phyloP scores from a whole-genome alignment of 2,797 vertebrate genomes.

The Borostomias antarcticus region DNA sequence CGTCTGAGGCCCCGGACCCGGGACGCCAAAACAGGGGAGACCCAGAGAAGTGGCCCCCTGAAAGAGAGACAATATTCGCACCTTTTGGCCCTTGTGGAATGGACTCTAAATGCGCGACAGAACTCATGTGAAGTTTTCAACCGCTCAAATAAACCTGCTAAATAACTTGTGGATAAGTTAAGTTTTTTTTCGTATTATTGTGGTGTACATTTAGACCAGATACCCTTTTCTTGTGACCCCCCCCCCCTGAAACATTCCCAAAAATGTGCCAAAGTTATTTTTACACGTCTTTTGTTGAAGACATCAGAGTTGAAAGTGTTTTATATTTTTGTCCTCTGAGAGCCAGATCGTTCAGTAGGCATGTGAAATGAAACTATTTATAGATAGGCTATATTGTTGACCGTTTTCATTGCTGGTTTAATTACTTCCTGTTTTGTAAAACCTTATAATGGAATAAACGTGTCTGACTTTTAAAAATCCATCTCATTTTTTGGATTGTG shows the following conservation, averaged over 20 bases:
- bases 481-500: too few relatives aligned
- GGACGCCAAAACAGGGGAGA: not conserved
- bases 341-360: not conserved
- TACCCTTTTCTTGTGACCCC: not conserved
- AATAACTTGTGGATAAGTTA: too few relatives aligned
- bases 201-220: too few relatives aligned
- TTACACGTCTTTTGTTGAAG: conserved; percentile 61
- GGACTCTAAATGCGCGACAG: not conserved
- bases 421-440: not conserved
- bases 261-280: conserved; percentile 84
- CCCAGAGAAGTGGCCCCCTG: not conserved
- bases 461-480: not conserved
- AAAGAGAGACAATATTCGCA: not conserved
- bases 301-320: not conserved
- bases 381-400: conserved; percentile 67
- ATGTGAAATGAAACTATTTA: conserved; percentile 72
- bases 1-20: conserved; percentile 78
- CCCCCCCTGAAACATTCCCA: too few relatives aligned
- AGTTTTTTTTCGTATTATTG: too few relatives aligned
- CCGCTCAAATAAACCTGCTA: too few relatives aligned
- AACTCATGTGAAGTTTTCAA: not conserved
- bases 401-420: not conserved
- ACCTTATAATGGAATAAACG: not conserved
- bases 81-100: not conserved
- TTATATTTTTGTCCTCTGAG: not conserved